These are phyloP conservation scores for Microchrysa polita DNA, from an alignment of 2,888 invertebrate species.

Conservation along the genomic window DNA sequence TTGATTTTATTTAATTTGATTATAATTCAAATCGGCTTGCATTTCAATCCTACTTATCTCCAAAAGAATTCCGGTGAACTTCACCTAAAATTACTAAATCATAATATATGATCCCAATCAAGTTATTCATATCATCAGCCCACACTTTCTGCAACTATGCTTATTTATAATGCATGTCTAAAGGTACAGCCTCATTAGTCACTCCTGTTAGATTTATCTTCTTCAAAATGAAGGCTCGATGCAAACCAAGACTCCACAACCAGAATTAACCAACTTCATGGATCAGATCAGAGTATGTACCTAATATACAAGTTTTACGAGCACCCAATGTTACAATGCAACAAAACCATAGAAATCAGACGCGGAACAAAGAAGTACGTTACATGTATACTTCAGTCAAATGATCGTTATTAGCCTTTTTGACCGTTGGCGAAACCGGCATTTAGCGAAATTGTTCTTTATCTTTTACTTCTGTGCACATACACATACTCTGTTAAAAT, in stretches of 20 bases:
- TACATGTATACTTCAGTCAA: neutral
- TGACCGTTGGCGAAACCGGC: neutral
- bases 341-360: constrained; percentile 13
- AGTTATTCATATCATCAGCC: constrained; percentile 32
- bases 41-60: no score
- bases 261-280: neutral
- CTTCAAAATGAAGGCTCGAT: neutral
- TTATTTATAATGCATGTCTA: constrained; percentile 9
- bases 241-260: no score
- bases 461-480: no score
- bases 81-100: neutral
- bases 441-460: neutral
- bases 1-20: no score
- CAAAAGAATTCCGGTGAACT: neutral
- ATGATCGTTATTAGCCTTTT: constrained; percentile 25
- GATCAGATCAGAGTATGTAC: constrained; percentile 3
- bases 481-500: neutral
- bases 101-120: constrained; percentile 24
- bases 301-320: no score
- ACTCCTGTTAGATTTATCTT: constrained; percentile 31
- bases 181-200: constrained; percentile 37
- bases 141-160: constrained; percentile 13
- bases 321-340: no score
- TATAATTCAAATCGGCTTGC: no score
- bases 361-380: neutral